Percentiles rank a stretch among this genome's conserved stretches.
Evolutionary conservation across 1,140 invertebrate species (phyloP).

Genomic region (Arctopsyche grandis): DNA sequence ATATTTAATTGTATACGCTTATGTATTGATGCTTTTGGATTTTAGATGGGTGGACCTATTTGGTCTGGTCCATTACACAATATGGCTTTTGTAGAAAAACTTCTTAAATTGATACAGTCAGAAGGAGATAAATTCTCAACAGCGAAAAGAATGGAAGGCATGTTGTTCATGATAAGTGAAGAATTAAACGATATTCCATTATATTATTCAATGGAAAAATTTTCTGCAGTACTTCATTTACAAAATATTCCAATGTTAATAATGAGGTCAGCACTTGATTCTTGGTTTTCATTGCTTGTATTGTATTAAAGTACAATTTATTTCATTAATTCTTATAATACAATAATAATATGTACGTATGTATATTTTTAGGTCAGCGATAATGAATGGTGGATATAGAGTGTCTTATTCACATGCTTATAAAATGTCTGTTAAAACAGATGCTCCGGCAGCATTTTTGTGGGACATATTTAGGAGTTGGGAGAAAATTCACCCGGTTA

Average conservation of each 20-base stretch:
- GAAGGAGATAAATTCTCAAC: constrained; percentile 70
- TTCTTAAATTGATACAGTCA: constrained; percentile 63
- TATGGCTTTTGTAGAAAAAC: constrained; percentile 75
- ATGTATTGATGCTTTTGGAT: constrained; percentile 53
- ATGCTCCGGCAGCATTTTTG: constrained; percentile 85
- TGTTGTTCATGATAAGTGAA: constrained; percentile 77
- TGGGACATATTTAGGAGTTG: constrained; percentile 95
- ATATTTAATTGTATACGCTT: neutral
- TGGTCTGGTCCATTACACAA: constrained; percentile 91
- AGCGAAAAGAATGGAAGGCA: constrained; percentile 77
- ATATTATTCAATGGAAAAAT: constrained; percentile 81
- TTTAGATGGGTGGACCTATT: constrained; percentile 90
- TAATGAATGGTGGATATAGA: constrained; percentile 91
- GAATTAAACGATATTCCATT: constrained; percentile 87
- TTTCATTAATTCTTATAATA: neutral
- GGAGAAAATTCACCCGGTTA: constrained; percentile 76
- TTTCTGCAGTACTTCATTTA: constrained; percentile 73
- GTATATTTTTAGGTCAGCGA: constrained; percentile 79
- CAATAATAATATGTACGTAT: too few species aligned
- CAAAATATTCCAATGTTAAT: constrained; percentile 72
- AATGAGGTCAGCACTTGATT: constrained; percentile 71
- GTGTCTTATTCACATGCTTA: constrained; percentile 93
- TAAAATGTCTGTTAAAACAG: constrained; percentile 91
- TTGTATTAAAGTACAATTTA: neutral
- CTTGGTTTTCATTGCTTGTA: constrained; percentile 12